phyloP scores from a whole-genome alignment of 2,113 vertebrate species.

The Fulmarus glacialis region DNA sequence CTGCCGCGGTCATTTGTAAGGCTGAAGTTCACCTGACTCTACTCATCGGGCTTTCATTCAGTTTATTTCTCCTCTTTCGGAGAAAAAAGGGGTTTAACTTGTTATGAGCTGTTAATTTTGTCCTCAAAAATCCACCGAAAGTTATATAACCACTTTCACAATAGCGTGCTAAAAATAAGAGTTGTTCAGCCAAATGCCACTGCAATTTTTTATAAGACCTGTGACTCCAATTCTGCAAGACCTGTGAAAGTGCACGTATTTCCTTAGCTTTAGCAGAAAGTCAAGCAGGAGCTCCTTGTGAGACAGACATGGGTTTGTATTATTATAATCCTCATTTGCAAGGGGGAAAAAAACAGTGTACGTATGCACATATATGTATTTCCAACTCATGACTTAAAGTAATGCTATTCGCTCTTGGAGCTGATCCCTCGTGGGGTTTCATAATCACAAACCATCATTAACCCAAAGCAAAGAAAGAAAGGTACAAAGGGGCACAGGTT shows the following conservation, averaged over 20 bases:
- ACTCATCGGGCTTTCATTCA: not conserved
- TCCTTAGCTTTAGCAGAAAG: not conserved
- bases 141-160: slow-evolving; percentile 70
- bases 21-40: not conserved
- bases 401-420: not conserved
- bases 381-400: not conserved
- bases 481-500: slow-evolving; percentile 39
- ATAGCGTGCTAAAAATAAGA: slow-evolving; percentile 46
- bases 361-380: not conserved
- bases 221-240: slow-evolving; percentile 33
- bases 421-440: not conserved
- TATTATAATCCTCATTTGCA: not conserved
- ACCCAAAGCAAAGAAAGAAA: slow-evolving; percentile 13
- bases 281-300: not conserved
- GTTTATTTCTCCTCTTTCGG: not conserved
- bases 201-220: slow-evolving; percentile 39
- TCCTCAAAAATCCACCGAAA: slow-evolving; percentile 36
- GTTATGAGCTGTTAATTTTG: slow-evolving; percentile 42
- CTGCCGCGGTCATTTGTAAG: not conserved
- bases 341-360: not conserved
- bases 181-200: slow-evolving; percentile 13
- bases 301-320: not conserved
- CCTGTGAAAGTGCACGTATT: not conserved
- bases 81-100: not conserved
- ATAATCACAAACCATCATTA: slow-evolving; percentile 32